A percentile compares a stretch with the other conserved stretches of the same genome.
phyloP scores from a whole-genome alignment of 2,113 vertebrate genomes.

The Elanus axillaris region DNA sequence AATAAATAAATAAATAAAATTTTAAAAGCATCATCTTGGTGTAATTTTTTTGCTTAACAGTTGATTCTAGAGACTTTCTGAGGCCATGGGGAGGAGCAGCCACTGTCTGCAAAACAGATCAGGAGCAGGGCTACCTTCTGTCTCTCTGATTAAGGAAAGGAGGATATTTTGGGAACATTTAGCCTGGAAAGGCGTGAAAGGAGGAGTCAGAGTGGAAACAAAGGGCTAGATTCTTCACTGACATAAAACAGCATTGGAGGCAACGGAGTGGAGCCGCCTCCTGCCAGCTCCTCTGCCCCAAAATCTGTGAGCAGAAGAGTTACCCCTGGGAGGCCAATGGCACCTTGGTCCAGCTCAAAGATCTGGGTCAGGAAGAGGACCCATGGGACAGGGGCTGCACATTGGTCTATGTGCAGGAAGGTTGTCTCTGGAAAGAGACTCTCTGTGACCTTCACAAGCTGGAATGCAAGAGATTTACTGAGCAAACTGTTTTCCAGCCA shows the following conservation, averaged over 20 bases:
- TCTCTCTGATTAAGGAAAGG: background rate
- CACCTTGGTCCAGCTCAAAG: fast-evolving
- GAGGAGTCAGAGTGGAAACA: background rate
- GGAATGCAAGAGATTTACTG: background rate
- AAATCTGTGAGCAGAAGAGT: background rate
- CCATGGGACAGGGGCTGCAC: fast-evolving
- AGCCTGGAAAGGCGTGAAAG: constrained; percentile 22
- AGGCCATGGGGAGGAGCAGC: background rate
- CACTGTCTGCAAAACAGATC: constrained; percentile 10
- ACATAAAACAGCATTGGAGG: background rate
- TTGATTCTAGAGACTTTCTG: background rate
- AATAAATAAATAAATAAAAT: no score
- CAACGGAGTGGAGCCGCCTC: fast-evolving
- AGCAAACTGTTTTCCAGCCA: background rate
- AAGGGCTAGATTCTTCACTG: background rate
- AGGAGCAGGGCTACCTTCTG: background rate
- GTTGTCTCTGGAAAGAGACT: background rate
- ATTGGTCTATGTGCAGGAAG: fast-evolving
- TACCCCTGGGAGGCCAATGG: background rate
- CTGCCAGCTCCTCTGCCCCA: background rate
- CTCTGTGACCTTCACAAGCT: background rate
- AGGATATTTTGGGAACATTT: background rate
- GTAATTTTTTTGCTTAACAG: background rate
- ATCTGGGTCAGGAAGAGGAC: background rate
- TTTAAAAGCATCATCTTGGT: background rate